Evolutionary conservation across 1,140 invertebrate species (phyloP), one percentile per base, ranked within the genome.

Genomic region (Drosophila seguyi): DNA sequence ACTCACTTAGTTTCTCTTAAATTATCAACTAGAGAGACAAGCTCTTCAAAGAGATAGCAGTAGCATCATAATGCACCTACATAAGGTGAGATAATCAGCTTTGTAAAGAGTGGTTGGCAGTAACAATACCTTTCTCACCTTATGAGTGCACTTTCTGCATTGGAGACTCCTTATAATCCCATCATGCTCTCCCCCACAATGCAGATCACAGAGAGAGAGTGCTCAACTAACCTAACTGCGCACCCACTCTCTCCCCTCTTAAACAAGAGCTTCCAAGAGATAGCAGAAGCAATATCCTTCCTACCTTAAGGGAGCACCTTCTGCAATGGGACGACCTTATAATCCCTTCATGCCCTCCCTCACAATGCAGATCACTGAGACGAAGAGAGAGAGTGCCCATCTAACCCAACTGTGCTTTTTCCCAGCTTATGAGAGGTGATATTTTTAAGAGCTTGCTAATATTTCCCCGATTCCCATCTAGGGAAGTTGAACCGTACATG

Each of bases 401-500:
- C 5, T 25, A 7, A 25, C 22, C 11, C 1, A 47, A 34, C 42
- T 45, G 20, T 16, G 6, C 13, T 3, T 22, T 22, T 45, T 3
- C 13, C 44, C 7, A 6, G 25, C 47, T 50, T 11, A 10, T n/a
- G 11, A 18, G 27, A 31, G 29, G 3, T 50, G 27, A 50, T 31
- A 31, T 50, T 50, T 13, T 18, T 18, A 6, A 48, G 47, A 29
- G 8, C 47, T n/a, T 3, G 16, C 44, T n/a, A 5, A 53, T 16
- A 16, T 36, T 5, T 20, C n/a, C 4, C 20, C 16, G 10, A 4
- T 52, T 36, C 13, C 31, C 18, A 2, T 14, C 20, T 10, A 16
- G 18, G 14, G 18, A 55, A 25, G 52, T n/a, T 38, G 34, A 5
- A 55, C 52, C 20, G 52, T 55, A 63, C 16, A 48, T 47, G 50